Conservation (phyloP, 2,113 vertebrate species). For the Phainopepla nitens region DNA sequence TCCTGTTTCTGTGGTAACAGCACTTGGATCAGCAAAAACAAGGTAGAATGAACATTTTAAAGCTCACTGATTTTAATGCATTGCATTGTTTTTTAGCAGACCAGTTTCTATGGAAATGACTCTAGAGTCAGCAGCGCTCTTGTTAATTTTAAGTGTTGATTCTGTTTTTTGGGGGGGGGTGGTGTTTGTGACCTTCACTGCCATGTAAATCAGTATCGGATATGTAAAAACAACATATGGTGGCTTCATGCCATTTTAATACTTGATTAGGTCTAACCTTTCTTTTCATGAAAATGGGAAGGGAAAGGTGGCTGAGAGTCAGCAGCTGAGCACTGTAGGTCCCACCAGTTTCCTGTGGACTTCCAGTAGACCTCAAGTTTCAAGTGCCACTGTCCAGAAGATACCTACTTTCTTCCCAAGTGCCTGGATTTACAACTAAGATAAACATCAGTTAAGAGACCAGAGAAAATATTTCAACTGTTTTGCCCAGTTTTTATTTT, state of each 20-base stretch:
- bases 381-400: neutral
- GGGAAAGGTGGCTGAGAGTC: neutral
- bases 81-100: constrained; percentile 25
- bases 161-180: neutral
- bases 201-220: neutral
- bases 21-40: constrained; percentile 30
- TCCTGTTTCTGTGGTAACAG: constrained; percentile 61
- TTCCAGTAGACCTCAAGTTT: constrained; percentile 9
- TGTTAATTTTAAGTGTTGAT: neutral
- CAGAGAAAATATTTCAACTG: neutral
- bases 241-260: neutral
- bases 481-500: neutral
- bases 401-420: neutral
- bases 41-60: constrained; percentile 25
- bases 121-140: neutral
- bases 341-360: neutral
- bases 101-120: constrained; percentile 56
- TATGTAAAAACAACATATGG: neutral
- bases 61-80: constrained; percentile 21
- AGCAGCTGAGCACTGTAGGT: constrained; percentile 3
- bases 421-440: neutral
- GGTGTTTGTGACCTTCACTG: neutral
- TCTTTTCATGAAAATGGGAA: neutral
- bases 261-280: neutral
- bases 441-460: neutral